Conservation (phyloP, 2,888 invertebrate species). For the Synergus umbraculus region DNA sequence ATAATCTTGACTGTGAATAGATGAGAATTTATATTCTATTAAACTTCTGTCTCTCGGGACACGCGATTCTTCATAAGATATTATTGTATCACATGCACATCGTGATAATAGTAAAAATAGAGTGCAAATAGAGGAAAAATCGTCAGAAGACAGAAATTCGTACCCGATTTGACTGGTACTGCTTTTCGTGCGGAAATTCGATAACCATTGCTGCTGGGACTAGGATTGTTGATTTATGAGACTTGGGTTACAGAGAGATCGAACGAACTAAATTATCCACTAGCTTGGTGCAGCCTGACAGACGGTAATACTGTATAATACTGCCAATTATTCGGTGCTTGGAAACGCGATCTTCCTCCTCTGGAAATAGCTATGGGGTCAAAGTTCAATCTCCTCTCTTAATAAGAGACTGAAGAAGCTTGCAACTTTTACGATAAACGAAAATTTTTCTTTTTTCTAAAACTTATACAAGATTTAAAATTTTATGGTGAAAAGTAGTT, state of each 20-base stretch:
- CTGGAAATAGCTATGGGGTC: conserved; percentile 33
- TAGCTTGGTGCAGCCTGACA: conserved; percentile 8
- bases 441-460: no score
- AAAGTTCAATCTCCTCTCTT: conserved; percentile 35
- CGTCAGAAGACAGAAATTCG: neutral
- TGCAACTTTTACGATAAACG: no score
- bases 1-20: no score
- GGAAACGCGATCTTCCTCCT: conserved; percentile 25
- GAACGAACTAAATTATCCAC: conserved; percentile 28
- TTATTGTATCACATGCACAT: conserved; percentile 16
- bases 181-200: conserved; percentile 33
- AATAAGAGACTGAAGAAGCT: no score
- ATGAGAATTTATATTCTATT: neutral
- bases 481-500: no score
- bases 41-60: neutral
- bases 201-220: conserved; percentile 1
- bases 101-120: neutral
- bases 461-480: no score
- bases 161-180: conserved; percentile 30
- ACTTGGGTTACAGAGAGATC: conserved; percentile 21
- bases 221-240: conserved; percentile 33
- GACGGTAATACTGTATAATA: conserved; percentile 2
- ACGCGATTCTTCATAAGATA: neutral
- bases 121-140: neutral
- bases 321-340: conserved; percentile 32